Evolutionary conservation across 2,113 vertebrate genomes (phyloP).

Genomic region (Cheilinus undulatus): DNA sequence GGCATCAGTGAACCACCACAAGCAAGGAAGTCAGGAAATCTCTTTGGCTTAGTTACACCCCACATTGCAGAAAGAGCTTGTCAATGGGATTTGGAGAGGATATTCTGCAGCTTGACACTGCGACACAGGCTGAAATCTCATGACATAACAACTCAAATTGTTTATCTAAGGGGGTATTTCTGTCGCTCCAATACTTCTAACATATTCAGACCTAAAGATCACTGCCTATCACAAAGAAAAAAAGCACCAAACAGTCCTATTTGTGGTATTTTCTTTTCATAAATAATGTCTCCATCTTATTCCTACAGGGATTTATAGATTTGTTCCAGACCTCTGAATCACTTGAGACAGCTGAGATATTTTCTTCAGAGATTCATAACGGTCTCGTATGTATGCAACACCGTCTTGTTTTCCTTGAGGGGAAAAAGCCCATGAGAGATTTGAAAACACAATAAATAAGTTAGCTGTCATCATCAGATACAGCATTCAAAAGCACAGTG

Average conservation of each 20-base stretch:
- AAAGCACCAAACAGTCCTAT: background rate
- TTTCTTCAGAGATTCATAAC: background rate
- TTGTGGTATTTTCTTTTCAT: background rate
- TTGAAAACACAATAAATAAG: too few species aligned
- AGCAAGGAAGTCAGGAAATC: constrained; percentile 53
- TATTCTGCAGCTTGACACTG: constrained; percentile 42
- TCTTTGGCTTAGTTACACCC: constrained; percentile 54
- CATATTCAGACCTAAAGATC: constrained; percentile 1
- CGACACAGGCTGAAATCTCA: constrained; percentile 30
- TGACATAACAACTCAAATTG: constrained; percentile 18
- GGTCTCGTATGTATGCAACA: too few species aligned
- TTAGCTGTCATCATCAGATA: too few species aligned
- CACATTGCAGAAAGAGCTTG: constrained; percentile 48
- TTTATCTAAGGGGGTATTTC: background rate
- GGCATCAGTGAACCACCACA: constrained; percentile 50
- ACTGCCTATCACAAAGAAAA: background rate
- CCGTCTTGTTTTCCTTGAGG: too few species aligned
- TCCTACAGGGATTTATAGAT: background rate
- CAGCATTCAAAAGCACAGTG: too few species aligned
- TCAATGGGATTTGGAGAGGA: constrained; percentile 58
- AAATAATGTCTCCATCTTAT: background rate
- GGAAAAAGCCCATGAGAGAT: too few species aligned
- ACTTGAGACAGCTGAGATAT: background rate
- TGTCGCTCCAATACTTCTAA: constrained; percentile 11
- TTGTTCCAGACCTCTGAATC: background rate